phyloP scores from a whole-genome alignment of 2,888 invertebrate genomes.

The Drosophila siamana region DNA sequence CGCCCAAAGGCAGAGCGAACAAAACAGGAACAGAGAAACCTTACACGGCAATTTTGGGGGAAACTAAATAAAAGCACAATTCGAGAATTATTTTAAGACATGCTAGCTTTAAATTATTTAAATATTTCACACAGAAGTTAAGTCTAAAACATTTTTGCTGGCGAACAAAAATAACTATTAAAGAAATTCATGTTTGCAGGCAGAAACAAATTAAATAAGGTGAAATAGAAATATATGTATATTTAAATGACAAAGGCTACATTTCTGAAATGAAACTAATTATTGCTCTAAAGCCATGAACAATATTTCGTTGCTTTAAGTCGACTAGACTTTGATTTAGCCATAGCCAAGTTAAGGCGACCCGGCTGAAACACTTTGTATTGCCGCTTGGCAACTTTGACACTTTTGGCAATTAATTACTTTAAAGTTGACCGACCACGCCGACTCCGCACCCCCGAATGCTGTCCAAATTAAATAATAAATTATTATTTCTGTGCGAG shows the following conservation, averaged over 20 bases:
- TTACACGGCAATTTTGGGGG: not conserved
- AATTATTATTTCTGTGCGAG: constrained; percentile 74
- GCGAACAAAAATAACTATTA: too few relatives aligned
- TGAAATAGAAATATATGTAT: too few relatives aligned
- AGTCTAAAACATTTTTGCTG: too few relatives aligned
- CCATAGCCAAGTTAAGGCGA: constrained; percentile 26
- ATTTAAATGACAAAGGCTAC: too few relatives aligned
- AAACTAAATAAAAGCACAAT: not conserved
- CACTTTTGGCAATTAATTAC: constrained; percentile 78
- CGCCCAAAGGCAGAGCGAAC: not conserved
- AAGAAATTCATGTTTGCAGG: too few relatives aligned
- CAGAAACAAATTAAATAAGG: too few relatives aligned
- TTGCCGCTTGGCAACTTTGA: constrained; percentile 68
- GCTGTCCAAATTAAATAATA: constrained; percentile 73
- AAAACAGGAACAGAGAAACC: not conserved
- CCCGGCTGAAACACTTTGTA: constrained; percentile 36
- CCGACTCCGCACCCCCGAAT: not conserved
- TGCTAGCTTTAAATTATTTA: not conserved
- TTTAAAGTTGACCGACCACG: constrained; percentile 65
- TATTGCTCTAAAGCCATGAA: not conserved
- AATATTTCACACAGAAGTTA: not conserved
- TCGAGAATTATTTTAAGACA: not conserved
- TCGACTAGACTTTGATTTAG: constrained; percentile 18
- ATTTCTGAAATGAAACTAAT: too few relatives aligned
- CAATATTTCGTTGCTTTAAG: not conserved